A percentile compares a stretch with the other conserved stretches of the same genome.
phyloP scores from a whole-genome alignment of 2,797 vertebrate species.

The Sebastes nivosus region DNA sequence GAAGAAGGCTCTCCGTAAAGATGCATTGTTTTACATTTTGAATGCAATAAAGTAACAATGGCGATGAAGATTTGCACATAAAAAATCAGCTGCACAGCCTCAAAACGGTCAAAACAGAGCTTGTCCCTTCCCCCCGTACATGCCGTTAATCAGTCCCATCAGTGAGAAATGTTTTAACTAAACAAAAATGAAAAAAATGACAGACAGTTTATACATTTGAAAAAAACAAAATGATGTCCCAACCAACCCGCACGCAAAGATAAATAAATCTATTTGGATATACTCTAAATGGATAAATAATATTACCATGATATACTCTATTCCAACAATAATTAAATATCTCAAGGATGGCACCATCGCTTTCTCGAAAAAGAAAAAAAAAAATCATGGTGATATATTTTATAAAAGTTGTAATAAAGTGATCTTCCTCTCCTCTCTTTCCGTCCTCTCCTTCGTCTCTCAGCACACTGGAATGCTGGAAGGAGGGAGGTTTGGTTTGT shows the following conservation, averaged over 20 bases:
- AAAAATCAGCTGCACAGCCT: slow-evolving; percentile 56
- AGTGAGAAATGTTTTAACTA: slow-evolving; percentile 55
- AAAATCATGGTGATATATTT: slow-evolving; percentile 56
- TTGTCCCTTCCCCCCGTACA: slow-evolving; percentile 12
- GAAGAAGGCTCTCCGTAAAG: slow-evolving; percentile 25
- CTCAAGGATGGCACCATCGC: slow-evolving; percentile 80
- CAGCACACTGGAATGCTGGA: slow-evolving; percentile 49
- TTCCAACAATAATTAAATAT: slow-evolving; percentile 68
- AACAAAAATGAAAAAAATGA: slow-evolving; percentile 56
- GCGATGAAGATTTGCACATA: not conserved
- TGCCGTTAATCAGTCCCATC: slow-evolving; percentile 40
- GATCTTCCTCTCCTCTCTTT: slow-evolving; percentile 29
- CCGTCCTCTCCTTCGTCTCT: slow-evolving; percentile 28
- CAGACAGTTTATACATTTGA: slow-evolving; percentile 63
- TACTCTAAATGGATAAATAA: slow-evolving; percentile 79
- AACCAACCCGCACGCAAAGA: slow-evolving; percentile 43
- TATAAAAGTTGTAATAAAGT: slow-evolving; percentile 72
- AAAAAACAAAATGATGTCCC: slow-evolving; percentile 54
- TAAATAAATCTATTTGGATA: slow-evolving; percentile 80
- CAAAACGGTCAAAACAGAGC: slow-evolving; percentile 26
- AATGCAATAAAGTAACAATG: slow-evolving; percentile 3
- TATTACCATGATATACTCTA: slow-evolving; percentile 68
- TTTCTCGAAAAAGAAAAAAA: slow-evolving; percentile 56
- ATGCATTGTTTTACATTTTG: slow-evolving; percentile 9
- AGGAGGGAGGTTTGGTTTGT: slow-evolving; percentile 58